These are phyloP conservation scores for Andrena bicolor DNA, from an alignment of 2,888 invertebrate genomes.

Conservation along the genomic window DNA sequence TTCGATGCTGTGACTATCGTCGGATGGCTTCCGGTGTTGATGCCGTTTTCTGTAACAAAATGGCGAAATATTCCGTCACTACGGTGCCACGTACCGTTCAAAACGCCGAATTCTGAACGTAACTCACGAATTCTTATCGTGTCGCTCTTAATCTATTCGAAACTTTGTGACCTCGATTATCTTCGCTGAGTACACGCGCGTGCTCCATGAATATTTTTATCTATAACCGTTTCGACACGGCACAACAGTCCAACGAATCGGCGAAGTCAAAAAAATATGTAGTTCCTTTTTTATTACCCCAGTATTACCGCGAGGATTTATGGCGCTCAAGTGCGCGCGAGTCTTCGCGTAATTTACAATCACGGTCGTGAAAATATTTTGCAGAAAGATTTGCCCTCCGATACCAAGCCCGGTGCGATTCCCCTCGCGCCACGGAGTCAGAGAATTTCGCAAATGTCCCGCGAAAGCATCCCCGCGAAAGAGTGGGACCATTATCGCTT, in stretches of 20 bases:
- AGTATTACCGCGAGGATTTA: not conserved
- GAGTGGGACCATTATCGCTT: not conserved
- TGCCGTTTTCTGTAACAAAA: constrained; percentile 80
- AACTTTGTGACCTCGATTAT: constrained; percentile 76
- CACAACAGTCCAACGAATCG: not conserved
- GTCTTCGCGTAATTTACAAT: no score
- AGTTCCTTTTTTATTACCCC: not conserved
- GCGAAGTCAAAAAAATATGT: not conserved
- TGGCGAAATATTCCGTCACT: not conserved
- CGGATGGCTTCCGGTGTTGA: constrained; percentile 79
- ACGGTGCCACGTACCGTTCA: not conserved
- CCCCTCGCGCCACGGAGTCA: no score
- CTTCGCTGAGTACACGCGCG: constrained; percentile 52
- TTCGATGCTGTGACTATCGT: constrained; percentile 85
- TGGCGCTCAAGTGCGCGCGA: no score
- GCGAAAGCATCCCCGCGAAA: not conserved
- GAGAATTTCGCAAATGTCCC: not conserved
- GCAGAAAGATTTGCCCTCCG: no score
- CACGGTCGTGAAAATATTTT: no score
- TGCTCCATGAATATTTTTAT: constrained; percentile 67
- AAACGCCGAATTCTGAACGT: not conserved
- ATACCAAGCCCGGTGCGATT: no score
- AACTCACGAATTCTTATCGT: constrained; percentile 57
- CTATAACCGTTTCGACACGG: constrained; percentile 26
- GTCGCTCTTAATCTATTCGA: constrained; percentile 70